Conservation (phyloP, 2,888 invertebrate species). For the Cryptus viduatorius region DNA sequence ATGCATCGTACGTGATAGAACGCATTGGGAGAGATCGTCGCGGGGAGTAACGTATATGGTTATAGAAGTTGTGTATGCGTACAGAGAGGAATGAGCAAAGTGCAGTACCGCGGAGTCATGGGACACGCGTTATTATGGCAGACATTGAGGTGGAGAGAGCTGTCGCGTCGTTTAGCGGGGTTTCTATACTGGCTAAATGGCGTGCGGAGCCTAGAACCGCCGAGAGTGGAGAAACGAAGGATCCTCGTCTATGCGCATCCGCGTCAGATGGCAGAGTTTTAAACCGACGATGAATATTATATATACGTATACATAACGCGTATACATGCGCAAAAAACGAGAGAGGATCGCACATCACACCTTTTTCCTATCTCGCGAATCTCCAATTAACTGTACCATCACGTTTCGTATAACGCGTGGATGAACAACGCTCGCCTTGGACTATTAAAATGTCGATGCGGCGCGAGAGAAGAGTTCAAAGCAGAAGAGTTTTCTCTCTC, state of each 20-base stretch:
- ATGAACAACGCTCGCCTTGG: constrained; percentile 36
- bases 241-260: constrained; percentile 7
- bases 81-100: constrained; percentile 43
- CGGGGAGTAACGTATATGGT: constrained; percentile 27
- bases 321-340: constrained; percentile 4
- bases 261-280: constrained; percentile 8
- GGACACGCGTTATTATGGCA: constrained; percentile 43
- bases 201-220: constrained; percentile 19
- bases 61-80: constrained; percentile 4
- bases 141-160: constrained; percentile 26
- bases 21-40: constrained; percentile 34
- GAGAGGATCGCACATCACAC: constrained; percentile 54
- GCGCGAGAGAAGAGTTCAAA: constrained; percentile 35
- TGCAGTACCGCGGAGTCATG: constrained; percentile 31
- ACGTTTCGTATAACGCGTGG: constrained; percentile 49
- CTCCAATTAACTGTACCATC: constrained; percentile 64
- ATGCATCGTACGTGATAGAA: constrained; percentile 48
- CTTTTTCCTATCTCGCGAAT: constrained; percentile 61
- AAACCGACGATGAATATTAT: constrained; percentile 19
- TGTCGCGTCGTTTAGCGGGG: constrained; percentile 44
- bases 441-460: constrained; percentile 55
- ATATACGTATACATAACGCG: neutral
- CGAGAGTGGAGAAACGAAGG: constrained; percentile 50
- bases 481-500: constrained; percentile 10
- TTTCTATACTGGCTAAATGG: constrained; percentile 48